Conservation (phyloP, 2,113 vertebrate genomes). For the Deroptyus accipitrinus region DNA sequence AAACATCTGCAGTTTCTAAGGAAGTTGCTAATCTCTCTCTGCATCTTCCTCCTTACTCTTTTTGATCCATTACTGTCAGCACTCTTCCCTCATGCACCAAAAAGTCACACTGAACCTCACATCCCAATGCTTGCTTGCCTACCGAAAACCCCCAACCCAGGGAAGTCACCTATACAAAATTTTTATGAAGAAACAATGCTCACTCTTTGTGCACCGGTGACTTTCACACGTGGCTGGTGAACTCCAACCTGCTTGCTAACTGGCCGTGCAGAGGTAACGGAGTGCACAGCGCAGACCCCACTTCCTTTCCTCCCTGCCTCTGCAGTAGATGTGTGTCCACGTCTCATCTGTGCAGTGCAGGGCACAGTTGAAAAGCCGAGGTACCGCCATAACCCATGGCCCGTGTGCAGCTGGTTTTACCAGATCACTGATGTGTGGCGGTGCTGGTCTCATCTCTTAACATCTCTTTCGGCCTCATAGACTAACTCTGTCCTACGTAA, state of each 20-base stretch:
- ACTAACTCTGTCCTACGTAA: neutral
- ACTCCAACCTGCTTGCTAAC: neutral
- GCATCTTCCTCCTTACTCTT: neutral
- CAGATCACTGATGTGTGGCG: neutral
- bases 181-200: neutral
- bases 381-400: neutral
- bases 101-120: neutral
- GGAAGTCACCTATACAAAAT: neutral
- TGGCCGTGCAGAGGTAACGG: neutral
- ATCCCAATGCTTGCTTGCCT: neutral
- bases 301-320: neutral
- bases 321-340: neutral
- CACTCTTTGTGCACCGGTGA: neutral
- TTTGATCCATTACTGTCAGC: neutral
- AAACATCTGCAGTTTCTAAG: conserved; percentile 40
- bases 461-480: neutral
- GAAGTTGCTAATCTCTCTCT: neutral
- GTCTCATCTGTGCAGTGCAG: neutral
- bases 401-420: neutral
- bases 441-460: neutral
- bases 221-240: neutral
- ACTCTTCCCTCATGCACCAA: neutral
- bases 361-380: neutral
- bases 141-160: neutral
- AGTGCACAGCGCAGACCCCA: neutral